A percentile compares a stretch with the other conserved stretches of the same genome.
Conservation (phyloP, 2,888 invertebrate species). For the Diogma glabrata region DNA sequence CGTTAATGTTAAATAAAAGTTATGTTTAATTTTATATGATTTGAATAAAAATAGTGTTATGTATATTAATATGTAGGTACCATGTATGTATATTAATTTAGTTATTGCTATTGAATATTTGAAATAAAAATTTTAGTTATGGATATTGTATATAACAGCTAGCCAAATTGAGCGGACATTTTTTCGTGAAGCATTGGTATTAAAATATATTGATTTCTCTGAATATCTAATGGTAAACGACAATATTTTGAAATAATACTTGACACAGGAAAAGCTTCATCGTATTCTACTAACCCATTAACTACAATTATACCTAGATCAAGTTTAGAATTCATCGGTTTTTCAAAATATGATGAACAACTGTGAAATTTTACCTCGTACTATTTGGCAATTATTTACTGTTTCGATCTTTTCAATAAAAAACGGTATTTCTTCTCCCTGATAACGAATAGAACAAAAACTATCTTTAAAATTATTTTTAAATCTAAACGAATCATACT, state of each 20-base stretch:
- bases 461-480: neutral
- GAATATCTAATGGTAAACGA: constrained; percentile 1
- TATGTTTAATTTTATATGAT: no score
- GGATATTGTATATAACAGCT: no score
- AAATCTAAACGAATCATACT: neutral
- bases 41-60: no score
- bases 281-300: no score
- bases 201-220: neutral
- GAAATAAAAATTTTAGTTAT: no score
- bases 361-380: constrained; percentile 2
- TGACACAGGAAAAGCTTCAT: neutral
- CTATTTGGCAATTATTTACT: neutral
- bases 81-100: no score
- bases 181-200: neutral
- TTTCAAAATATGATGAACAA: neutral
- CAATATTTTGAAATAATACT: neutral
- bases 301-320: neutral
- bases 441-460: neutral
- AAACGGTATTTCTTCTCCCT: neutral
- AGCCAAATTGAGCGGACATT: neutral
- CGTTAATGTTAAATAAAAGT: no score
- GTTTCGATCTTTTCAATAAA: neutral
- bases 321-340: neutral
- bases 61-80: no score
- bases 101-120: no score